Evolutionary conservation across 2,797 vertebrate species (phyloP).

Genomic region (Sebastes ruberrimus): DNA sequence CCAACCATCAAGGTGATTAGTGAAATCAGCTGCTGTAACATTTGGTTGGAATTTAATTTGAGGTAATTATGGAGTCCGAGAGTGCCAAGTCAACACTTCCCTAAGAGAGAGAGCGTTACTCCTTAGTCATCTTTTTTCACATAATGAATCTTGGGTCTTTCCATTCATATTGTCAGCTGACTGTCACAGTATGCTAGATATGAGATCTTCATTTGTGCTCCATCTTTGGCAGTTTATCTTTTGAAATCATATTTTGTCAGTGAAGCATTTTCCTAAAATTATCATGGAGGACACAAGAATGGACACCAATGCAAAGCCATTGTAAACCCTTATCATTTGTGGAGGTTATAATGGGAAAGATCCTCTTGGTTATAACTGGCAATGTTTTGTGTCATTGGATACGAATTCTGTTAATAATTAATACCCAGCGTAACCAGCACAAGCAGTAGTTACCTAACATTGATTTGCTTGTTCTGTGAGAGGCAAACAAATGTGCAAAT

Average conservation of each 20-base stretch:
- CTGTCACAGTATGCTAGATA: background rate
- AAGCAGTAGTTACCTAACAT: background rate
- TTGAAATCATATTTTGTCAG: background rate
- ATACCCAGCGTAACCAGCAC: background rate
- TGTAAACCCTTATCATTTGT: background rate
- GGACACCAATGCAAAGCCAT: background rate
- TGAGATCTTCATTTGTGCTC: background rate
- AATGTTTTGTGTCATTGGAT: background rate
- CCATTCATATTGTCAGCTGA: background rate
- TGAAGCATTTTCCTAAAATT: background rate
- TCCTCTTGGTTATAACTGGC: background rate
- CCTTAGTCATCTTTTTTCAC: background rate
- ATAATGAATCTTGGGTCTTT: background rate
- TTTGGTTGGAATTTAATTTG: constrained; percentile 41
- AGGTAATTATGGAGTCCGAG: constrained; percentile 18
- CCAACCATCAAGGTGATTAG: constrained; percentile 17
- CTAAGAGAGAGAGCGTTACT: background rate
- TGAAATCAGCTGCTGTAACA: constrained; percentile 38
- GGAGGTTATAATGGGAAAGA: background rate
- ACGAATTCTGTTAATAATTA: background rate
- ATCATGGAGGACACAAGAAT: background rate
- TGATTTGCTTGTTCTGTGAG: background rate
- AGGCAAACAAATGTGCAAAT: background rate
- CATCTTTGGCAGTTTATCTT: background rate
- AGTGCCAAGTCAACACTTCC: constrained; percentile 31